Percentiles rank a stretch among this genome's conserved stretches.
Conservation (phyloP, 23 tunicate genomes). For the Trididemnum clinides region DNA sequence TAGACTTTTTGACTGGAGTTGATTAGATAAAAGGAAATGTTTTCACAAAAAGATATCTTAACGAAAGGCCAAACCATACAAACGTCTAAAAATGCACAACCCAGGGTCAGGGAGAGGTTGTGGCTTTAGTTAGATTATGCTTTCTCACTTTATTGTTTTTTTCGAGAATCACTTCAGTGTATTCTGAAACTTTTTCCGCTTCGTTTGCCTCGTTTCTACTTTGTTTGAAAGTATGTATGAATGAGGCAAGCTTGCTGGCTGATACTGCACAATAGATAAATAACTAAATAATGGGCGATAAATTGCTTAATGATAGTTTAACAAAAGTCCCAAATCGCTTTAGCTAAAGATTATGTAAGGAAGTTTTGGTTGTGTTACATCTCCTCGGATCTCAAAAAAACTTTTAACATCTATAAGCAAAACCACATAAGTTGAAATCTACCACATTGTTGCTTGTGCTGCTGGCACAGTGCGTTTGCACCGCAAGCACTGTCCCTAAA, state of each 20-base stretch:
- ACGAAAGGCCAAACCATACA: too few relatives aligned
- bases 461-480: too few relatives aligned
- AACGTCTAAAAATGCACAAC: too few relatives aligned
- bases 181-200: neutral
- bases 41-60: too few relatives aligned
- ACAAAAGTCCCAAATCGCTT: neutral
- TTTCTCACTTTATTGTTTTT: neutral
- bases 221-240: neutral
- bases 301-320: neutral
- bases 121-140: too few relatives aligned
- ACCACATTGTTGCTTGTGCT: too few relatives aligned
- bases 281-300: too few relatives aligned
- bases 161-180: neutral
- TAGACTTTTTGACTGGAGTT: too few relatives aligned
- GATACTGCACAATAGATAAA: neutral
- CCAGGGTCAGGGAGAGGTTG: too few relatives aligned
- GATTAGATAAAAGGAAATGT: too few relatives aligned
- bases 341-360: neutral
- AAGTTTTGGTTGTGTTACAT: neutral
- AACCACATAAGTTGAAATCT: too few relatives aligned
- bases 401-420: neutral
- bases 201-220: neutral
- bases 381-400: neutral
- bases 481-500: too few relatives aligned
- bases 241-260: neutral